These are phyloP conservation scores for Erythrocebus patas DNA, from an alignment of 2,113 vertebrate species.

Conservation along the genomic window DNA sequence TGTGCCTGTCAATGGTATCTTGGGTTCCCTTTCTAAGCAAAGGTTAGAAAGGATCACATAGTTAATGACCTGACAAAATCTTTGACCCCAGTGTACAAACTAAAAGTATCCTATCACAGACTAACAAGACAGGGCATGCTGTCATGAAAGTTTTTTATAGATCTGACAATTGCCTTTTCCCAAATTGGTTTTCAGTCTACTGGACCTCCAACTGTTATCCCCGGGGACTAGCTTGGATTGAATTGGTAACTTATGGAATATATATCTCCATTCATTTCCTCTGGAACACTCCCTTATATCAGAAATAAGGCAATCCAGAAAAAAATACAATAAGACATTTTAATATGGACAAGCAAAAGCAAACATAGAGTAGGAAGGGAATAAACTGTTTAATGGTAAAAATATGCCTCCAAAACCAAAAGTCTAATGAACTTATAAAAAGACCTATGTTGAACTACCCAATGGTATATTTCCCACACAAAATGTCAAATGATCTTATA, in stretches of 20 bases:
- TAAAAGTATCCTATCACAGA: neutral
- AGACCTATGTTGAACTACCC: neutral
- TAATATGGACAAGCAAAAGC: neutral
- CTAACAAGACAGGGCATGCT: neutral
- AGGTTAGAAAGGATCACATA: neutral
- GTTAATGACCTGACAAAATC: neutral
- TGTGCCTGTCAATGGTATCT: neutral
- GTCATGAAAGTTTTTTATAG: neutral
- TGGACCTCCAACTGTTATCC: neutral
- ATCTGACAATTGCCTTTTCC: neutral
- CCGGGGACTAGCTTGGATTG: neutral
- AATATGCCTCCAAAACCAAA: neutral
- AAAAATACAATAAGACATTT: neutral
- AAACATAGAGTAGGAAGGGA: neutral
- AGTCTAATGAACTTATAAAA: neutral
- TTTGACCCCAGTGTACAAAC: neutral
- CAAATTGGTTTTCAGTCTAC: neutral
- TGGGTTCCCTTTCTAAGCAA: constrained; percentile 19
- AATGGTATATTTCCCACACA: neutral
- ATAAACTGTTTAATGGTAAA: neutral
- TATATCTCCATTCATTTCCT: neutral
- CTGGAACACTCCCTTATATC: neutral
- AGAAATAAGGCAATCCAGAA: constrained; percentile 19
- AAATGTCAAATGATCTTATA: neutral
- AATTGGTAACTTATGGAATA: neutral